Percentiles rank a stretch among this genome's conserved stretches.
Evolutionary conservation across 2,888 invertebrate species (phyloP).

Genomic region (Dione vanillae): DNA sequence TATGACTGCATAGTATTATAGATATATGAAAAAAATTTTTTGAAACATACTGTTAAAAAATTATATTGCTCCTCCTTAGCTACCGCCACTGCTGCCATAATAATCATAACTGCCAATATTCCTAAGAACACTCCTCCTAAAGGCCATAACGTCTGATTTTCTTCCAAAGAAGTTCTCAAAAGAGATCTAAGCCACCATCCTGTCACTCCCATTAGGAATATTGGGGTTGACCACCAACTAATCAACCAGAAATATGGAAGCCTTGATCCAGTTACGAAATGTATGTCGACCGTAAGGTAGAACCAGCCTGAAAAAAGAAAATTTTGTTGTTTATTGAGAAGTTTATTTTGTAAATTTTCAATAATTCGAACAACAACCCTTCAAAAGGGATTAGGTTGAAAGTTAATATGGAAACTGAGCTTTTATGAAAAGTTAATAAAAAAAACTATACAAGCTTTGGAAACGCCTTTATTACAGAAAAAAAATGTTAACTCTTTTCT

Average conservation of each 20-base stretch:
- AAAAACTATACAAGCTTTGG: slow-evolving; percentile 4
- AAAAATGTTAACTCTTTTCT: neutral
- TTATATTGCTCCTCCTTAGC: slow-evolving; percentile 79
- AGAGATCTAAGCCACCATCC: slow-evolving; percentile 76
- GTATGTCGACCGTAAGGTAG: slow-evolving; percentile 70
- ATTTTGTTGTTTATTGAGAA: slow-evolving; percentile 6
- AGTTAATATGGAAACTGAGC: slow-evolving; percentile 7
- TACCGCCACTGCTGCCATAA: slow-evolving; percentile 72
- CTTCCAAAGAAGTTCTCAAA: slow-evolving; percentile 59
- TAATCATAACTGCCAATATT: slow-evolving; percentile 67
- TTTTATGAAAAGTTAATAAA: slow-evolving; percentile 10
- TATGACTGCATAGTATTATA: too few relatives aligned
- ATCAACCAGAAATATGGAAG: slow-evolving; percentile 70
- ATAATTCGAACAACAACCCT: neutral
- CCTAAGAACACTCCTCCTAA: slow-evolving; percentile 64
- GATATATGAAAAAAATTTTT: too few relatives aligned
- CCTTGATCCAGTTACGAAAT: slow-evolving; percentile 72
- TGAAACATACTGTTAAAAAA: slow-evolving; percentile 66
- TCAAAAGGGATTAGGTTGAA: slow-evolving; percentile 10
- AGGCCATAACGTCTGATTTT: slow-evolving; percentile 67
- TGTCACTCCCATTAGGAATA: slow-evolving; percentile 65
- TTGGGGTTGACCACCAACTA: slow-evolving; percentile 70
- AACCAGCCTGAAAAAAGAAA: slow-evolving; percentile 70
- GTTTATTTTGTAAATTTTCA: slow-evolving; percentile 6
- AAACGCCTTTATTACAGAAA: slow-evolving; percentile 1